Percentiles rank a stretch among this genome's conserved stretches.
Evolutionary conservation across 2,888 invertebrate species (phyloP).

Genomic region (Octodonta nipae): DNA sequence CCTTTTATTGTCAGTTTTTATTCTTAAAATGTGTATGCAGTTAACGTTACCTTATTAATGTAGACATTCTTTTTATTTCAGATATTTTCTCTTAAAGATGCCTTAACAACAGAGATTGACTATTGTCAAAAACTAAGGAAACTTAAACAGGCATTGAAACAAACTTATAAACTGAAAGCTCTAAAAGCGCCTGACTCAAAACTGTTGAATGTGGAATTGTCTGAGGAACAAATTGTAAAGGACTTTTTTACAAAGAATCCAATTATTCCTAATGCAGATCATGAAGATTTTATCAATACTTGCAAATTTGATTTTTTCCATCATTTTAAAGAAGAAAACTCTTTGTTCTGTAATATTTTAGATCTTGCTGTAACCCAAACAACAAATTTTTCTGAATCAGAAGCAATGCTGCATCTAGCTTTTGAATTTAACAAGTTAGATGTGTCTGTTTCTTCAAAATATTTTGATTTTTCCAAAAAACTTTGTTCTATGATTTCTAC

Average conservation of each 20-base stretch:
- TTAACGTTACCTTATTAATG: no score
- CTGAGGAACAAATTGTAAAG: constrained; percentile 47
- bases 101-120: constrained; percentile 49
- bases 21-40: no score
- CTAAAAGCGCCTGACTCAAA: constrained; percentile 27
- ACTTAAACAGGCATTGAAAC: constrained; percentile 25
- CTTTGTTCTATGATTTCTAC: no score
- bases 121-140: constrained; percentile 52
- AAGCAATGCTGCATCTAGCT: constrained; percentile 22
- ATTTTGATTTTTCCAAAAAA: constrained; percentile 24
- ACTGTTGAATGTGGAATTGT: constrained; percentile 43
- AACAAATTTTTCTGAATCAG: constrained; percentile 23
- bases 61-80: constrained; percentile 36
- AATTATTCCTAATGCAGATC: constrained; percentile 21
- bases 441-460: constrained; percentile 16
- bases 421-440: constrained; percentile 16
- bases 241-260: constrained; percentile 37
- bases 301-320: constrained; percentile 17
- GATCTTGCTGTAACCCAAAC: constrained; percentile 27
- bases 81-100: constrained; percentile 56
- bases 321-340: constrained; percentile 28
- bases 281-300: constrained; percentile 18
- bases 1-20: no score
- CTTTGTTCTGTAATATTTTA: constrained; percentile 32
- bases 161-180: constrained; percentile 29